Evolutionary conservation across 2,113 vertebrate species (phyloP).

Genomic region (Malurus melanocephalus): DNA sequence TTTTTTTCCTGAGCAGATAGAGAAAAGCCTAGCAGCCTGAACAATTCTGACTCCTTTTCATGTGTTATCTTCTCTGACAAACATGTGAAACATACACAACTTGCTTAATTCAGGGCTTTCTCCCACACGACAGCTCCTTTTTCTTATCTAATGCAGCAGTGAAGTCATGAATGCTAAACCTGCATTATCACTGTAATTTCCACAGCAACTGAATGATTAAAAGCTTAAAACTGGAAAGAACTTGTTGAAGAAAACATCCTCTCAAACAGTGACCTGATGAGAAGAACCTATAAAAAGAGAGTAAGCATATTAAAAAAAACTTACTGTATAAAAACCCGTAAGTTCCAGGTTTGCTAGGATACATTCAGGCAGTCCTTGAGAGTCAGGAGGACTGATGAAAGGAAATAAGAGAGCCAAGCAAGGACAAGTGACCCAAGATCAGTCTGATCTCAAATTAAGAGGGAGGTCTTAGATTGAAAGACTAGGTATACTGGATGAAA

Average conservation of each 20-base stretch:
- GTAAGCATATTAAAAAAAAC: too few species aligned
- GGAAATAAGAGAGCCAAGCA: not conserved
- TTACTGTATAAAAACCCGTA: not conserved
- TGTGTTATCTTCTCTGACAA: not conserved
- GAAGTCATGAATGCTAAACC: not conserved
- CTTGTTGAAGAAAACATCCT: not conserved
- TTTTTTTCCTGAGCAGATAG: not conserved
- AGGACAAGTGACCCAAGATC: not conserved
- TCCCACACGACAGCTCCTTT: not conserved
- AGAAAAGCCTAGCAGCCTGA: not conserved
- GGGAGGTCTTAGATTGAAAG: not conserved
- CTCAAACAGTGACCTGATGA: not conserved
- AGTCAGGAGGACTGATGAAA: not conserved
- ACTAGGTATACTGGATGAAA: not conserved
- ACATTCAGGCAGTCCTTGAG: not conserved
- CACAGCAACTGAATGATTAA: constrained; percentile 13
- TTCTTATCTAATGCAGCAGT: constrained; percentile 25
- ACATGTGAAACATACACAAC: not conserved
- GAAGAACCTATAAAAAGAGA: not conserved
- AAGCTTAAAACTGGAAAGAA: constrained; percentile 1
- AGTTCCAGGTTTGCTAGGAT: not conserved
- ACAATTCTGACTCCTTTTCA: not conserved
- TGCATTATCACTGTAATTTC: constrained; percentile 4
- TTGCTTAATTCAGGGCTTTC: constrained; percentile 18
- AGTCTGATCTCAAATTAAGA: not conserved